Conservation (phyloP, 2,113 vertebrate genomes). For the Artemisiospiza belli region DNA sequence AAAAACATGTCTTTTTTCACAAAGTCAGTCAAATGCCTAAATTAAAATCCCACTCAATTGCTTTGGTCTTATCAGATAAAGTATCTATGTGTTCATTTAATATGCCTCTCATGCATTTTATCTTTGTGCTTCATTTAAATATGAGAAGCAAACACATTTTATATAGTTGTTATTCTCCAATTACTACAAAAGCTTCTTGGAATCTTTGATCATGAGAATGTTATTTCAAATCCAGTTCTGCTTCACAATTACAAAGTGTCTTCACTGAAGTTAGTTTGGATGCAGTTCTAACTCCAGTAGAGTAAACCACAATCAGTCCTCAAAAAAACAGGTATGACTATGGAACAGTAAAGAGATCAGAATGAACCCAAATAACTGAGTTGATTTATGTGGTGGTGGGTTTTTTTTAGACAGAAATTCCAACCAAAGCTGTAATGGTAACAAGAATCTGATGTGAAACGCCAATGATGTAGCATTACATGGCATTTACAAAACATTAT, state of each 20-base stretch:
- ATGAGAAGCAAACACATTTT: slow-evolving; percentile 62
- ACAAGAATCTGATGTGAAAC: neutral
- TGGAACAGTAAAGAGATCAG: neutral
- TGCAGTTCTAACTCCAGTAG: neutral
- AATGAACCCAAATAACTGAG: neutral
- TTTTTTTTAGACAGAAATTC: neutral
- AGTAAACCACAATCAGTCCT: neutral
- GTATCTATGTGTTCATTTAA: slow-evolving; percentile 44
- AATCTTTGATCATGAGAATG: slow-evolving; percentile 56
- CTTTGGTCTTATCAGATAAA: slow-evolving; percentile 64
- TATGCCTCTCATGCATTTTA: slow-evolving; percentile 58
- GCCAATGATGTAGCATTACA: neutral
- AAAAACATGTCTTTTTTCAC: slow-evolving; percentile 38
- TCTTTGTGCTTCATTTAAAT: slow-evolving; percentile 63
- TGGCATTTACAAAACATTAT: neutral
- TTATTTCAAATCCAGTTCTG: slow-evolving; percentile 49
- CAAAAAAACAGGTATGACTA: neutral
- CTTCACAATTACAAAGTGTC: neutral
- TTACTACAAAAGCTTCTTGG: slow-evolving; percentile 55
- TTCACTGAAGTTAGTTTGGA: slow-evolving; percentile 27
- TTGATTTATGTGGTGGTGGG: neutral
- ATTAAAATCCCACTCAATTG: slow-evolving; percentile 63
- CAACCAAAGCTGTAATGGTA: neutral
- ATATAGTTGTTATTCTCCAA: slow-evolving; percentile 52
- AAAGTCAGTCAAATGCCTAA: slow-evolving; percentile 55